Percentiles rank a stretch among this genome's conserved stretches.
phyloP scores from a whole-genome alignment of 2,888 invertebrate species.

The Caenorhabditis sp. region DNA sequence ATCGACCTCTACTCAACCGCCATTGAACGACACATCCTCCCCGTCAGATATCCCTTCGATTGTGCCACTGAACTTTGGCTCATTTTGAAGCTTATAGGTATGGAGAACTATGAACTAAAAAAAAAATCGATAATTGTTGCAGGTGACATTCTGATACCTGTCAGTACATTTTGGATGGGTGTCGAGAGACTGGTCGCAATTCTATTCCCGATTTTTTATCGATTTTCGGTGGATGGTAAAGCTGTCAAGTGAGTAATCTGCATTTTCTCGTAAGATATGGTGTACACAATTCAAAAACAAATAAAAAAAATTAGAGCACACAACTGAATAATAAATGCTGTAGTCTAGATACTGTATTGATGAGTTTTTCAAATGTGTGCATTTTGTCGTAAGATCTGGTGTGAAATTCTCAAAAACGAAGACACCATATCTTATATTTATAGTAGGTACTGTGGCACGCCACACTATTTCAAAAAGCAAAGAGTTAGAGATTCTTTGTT shows the following conservation, averaged over 20 bases:
- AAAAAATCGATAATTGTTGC: slow-evolving; percentile 2
- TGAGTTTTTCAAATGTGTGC: no score
- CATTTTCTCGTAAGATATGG: neutral
- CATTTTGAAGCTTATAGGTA: slow-evolving; percentile 54
- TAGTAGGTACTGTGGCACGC: no score
- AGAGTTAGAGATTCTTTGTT: no score
- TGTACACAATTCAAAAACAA: no score
- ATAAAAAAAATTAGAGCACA: no score
- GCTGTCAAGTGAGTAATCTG: slow-evolving; percentile 44
- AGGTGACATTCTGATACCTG: slow-evolving; percentile 53
- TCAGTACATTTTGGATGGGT: slow-evolving; percentile 58
- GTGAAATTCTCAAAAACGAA: no score
- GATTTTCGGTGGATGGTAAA: slow-evolving; percentile 50
- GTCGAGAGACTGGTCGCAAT: slow-evolving; percentile 53
- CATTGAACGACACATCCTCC: slow-evolving; percentile 32
- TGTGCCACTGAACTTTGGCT: slow-evolving; percentile 58
- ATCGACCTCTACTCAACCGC: slow-evolving; percentile 53
- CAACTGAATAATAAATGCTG: no score
- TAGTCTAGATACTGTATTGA: no score
- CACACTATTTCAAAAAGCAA: no score
- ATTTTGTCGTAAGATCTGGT: no score
- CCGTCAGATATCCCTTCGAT: slow-evolving; percentile 50
- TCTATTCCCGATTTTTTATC: slow-evolving; percentile 50
- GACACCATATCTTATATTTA: no score
- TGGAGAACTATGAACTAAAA: neutral